Conservation (phyloP, 2,888 invertebrate genomes). For the Agriopis leucophaearia region DNA sequence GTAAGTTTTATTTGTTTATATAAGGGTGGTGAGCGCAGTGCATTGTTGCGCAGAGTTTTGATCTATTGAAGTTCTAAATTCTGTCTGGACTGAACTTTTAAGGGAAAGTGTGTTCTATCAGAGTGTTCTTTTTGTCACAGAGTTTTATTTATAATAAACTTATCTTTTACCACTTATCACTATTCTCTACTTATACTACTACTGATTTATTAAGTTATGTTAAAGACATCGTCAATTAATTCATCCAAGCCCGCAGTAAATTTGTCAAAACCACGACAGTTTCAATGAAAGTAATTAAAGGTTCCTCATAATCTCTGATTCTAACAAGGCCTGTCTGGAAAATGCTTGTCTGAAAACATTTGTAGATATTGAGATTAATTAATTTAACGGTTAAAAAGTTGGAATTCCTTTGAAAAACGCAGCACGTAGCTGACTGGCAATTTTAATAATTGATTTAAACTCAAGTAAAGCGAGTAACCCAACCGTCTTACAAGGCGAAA, state of each 20-base stretch:
- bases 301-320: background rate
- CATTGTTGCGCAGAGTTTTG: no score
- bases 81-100: no score
- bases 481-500: slow-evolving; percentile 38
- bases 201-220: no score
- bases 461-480: slow-evolving; percentile 35
- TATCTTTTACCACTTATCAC: no score
- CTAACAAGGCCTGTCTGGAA: slow-evolving; percentile 4
- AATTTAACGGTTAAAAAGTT: slow-evolving; percentile 21
- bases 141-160: no score
- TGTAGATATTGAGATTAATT: slow-evolving; percentile 21
- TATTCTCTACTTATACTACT: no score
- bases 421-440: slow-evolving; percentile 31
- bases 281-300: background rate
- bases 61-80: no score
- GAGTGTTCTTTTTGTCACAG: no score
- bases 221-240: no score
- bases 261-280: no score
- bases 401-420: slow-evolving; percentile 18
- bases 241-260: no score
- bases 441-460: slow-evolving; percentile 47
- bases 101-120: no score
- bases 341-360: slow-evolving; percentile 14
- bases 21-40: background rate
- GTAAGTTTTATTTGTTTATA: slow-evolving; percentile 83